Evolutionary conservation across 2,888 invertebrate genomes (phyloP).

Genomic region (Augiades crinisus): DNA sequence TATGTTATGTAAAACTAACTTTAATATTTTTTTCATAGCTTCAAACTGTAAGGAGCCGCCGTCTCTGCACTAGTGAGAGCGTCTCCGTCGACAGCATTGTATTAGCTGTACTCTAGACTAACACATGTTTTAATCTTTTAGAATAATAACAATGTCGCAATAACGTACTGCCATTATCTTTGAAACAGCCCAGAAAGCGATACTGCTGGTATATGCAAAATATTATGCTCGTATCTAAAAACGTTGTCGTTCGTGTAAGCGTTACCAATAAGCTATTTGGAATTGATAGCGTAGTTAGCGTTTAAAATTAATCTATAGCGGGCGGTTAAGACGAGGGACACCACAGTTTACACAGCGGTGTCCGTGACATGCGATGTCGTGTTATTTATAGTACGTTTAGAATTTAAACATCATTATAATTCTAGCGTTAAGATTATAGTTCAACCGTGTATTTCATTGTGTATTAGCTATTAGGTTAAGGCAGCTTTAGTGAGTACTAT

Average conservation of each 20-base stretch:
- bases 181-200: slow-evolving; percentile 27
- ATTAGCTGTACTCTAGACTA: slow-evolving; percentile 14
- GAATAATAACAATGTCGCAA: slow-evolving; percentile 35
- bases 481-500: neutral
- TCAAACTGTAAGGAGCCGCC: slow-evolving; percentile 32
- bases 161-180: slow-evolving; percentile 41
- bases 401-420: neutral
- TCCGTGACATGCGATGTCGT: neutral
- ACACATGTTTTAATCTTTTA: slow-evolving; percentile 5
- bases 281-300: slow-evolving; percentile 38
- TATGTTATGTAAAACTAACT: neutral
- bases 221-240: slow-evolving; percentile 14
- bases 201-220: slow-evolving; percentile 19
- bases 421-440: neutral
- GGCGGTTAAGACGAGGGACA: neutral
- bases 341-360: neutral
- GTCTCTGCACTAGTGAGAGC: slow-evolving; percentile 8
- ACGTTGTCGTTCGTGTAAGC: slow-evolving; percentile 19
- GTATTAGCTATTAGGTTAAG: slow-evolving; percentile 2
- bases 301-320: neutral
- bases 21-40: slow-evolving; percentile 28
- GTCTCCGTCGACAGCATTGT: slow-evolving; percentile 10
- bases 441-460: neutral
- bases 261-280: slow-evolving; percentile 32
- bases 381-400: neutral